A percentile compares a stretch with the other conserved stretches of the same genome.
phyloP scores from a whole-genome alignment of 2,888 invertebrate genomes.

The Apoderus coryli region DNA sequence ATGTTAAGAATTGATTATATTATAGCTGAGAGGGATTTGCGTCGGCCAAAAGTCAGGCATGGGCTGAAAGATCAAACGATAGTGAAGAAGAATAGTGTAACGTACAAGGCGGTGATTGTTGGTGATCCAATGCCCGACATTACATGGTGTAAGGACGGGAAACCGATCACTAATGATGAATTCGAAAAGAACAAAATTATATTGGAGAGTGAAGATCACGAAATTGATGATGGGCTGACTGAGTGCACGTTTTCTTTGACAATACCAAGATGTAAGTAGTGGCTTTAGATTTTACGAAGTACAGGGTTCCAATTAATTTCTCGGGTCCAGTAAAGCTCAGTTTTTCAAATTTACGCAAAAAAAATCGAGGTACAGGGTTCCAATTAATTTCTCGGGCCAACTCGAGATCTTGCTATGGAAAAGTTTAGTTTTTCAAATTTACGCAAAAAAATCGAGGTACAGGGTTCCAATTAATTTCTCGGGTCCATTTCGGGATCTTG shows the following conservation, averaged over 20 bases:
- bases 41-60: slow-evolving; percentile 58
- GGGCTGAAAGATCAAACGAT: slow-evolving; percentile 55
- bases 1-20: slow-evolving; percentile 4
- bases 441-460: too few relatives aligned
- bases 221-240: slow-evolving; percentile 59
- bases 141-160: slow-evolving; percentile 67
- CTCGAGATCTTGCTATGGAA: too few relatives aligned
- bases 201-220: slow-evolving; percentile 46
- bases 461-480: too few relatives aligned
- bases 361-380: too few relatives aligned
- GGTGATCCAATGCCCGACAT: slow-evolving; percentile 85
- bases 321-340: too few relatives aligned
- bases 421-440: too few relatives aligned
- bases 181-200: slow-evolving; percentile 37
- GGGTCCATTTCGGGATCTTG: too few relatives aligned
- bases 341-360: too few relatives aligned
- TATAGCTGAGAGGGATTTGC: slow-evolving; percentile 59
- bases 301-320: too few relatives aligned
- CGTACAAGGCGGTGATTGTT: slow-evolving; percentile 57
- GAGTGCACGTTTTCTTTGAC: slow-evolving; percentile 68
- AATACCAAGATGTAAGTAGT: slow-evolving; percentile 48
- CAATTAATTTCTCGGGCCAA: too few relatives aligned
- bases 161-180: slow-evolving; percentile 48
- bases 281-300: too few relatives aligned
- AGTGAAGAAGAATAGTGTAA: slow-evolving; percentile 51